Conservation (phyloP, 2,113 vertebrate species). For the Cyprinodon variegatus region DNA sequence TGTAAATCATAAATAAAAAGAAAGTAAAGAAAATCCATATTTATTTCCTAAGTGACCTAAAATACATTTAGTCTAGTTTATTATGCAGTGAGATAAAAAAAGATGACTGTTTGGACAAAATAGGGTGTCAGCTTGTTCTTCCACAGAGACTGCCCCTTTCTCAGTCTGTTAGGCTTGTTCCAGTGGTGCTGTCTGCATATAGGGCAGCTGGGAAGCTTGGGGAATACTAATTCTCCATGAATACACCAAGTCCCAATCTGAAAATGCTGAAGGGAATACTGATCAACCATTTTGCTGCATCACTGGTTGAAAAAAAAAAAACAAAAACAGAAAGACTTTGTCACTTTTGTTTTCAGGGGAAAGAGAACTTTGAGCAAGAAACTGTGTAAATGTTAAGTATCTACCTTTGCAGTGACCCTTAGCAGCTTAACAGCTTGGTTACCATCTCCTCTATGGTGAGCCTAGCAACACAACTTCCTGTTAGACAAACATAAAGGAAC, state of each 20-base stretch:
- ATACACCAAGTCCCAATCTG: slow-evolving; percentile 47
- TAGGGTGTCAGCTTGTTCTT: slow-evolving; percentile 12
- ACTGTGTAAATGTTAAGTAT: slow-evolving; percentile 8
- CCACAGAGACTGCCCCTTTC: slow-evolving; percentile 21
- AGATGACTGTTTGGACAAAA: no score
- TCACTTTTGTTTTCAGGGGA: slow-evolving; percentile 13
- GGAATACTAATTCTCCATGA: slow-evolving; percentile 74
- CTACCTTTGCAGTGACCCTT: slow-evolving; percentile 29
- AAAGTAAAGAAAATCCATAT: neutral
- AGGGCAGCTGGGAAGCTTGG: slow-evolving; percentile 49
- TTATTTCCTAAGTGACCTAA: neutral
- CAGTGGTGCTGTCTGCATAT: slow-evolving; percentile 62
- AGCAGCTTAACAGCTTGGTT: slow-evolving; percentile 43
- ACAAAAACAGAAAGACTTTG: slow-evolving; percentile 3
- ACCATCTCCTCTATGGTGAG: slow-evolving; percentile 33
- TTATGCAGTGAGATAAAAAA: no score
- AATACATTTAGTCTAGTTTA: neutral
- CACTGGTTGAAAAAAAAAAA: slow-evolving; percentile 52
- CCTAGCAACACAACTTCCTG: slow-evolving; percentile 60
- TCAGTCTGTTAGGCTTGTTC: slow-evolving; percentile 39
- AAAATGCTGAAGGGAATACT: slow-evolving; percentile 61
- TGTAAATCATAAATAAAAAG: neutral
- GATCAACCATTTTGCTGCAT: slow-evolving; percentile 71
- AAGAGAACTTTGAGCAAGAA: neutral
- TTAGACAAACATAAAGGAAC: slow-evolving; percentile 28